These are phyloP conservation scores for Pipa parva DNA, from an alignment of 2,113 vertebrate species.

Conservation along the genomic window DNA sequence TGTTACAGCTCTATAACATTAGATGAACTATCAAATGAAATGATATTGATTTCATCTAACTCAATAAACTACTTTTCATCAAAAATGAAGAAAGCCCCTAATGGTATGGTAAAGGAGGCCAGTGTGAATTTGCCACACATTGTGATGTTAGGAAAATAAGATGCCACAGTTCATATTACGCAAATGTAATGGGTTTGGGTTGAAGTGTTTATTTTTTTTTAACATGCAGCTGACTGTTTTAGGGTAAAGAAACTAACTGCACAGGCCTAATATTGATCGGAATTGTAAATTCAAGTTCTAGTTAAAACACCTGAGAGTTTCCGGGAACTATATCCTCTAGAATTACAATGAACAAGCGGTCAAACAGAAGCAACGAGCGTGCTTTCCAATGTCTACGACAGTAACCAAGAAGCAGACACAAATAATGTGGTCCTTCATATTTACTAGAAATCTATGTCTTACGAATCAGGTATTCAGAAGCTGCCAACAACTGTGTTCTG, in stretches of 20 bases:
- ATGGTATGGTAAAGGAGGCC: neutral
- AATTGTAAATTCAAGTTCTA: no score
- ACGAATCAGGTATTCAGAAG: no score
- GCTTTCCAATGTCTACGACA: no score
- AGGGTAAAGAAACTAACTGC: neutral
- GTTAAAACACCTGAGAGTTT: no score
- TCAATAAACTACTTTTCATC: neutral
- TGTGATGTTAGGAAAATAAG: neutral
- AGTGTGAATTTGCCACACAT: neutral
- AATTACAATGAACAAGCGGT: no score
- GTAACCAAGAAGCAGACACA: no score
- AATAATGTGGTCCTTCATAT: conserved; percentile 1
- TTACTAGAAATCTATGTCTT: neutral
- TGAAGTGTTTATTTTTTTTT: no score
- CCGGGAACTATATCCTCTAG: no score
- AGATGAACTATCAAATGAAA: neutral
- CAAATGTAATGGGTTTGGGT: neutral
- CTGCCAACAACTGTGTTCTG: no score
- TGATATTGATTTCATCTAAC: neutral
- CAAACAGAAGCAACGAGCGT: no score
- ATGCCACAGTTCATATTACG: neutral
- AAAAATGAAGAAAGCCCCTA: neutral
- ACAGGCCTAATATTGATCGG: neutral
- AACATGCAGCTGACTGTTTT: neutral
- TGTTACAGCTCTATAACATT: neutral